Evolutionary conservation across 2,888 invertebrate species (phyloP).

Genomic region (Trissolcus brochymenae): DNA sequence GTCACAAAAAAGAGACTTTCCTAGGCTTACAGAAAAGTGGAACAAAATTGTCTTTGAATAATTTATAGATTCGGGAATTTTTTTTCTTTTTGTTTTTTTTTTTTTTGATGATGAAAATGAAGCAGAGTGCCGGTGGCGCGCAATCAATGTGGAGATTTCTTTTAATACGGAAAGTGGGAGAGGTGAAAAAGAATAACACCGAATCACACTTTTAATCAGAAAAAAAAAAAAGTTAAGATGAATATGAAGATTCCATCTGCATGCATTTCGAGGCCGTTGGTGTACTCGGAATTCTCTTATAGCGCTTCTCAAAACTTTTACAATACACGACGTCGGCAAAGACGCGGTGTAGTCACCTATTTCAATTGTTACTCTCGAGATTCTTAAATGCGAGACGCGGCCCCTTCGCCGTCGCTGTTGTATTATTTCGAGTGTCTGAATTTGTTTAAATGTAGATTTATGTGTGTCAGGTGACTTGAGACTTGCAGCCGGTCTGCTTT

Average conservation of each 20-base stretch:
- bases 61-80: too few relatives aligned
- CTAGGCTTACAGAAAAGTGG: too few relatives aligned
- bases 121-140: too few relatives aligned
- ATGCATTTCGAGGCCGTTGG: constrained; percentile 42
- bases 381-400: too few relatives aligned
- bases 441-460: constrained; percentile 51
- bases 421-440: constrained; percentile 23
- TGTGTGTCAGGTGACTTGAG: constrained; percentile 36
- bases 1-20: too few relatives aligned
- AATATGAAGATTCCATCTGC: constrained; percentile 26
- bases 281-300: constrained; percentile 42
- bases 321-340: constrained; percentile 3
- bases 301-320: constrained; percentile 40
- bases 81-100: too few relatives aligned
- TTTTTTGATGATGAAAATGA: too few relatives aligned
- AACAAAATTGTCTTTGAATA: too few relatives aligned
- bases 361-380: constrained; percentile 39
- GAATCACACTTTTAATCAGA: constrained; percentile 32
- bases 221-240: constrained; percentile 22
- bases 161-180: constrained; percentile 17
- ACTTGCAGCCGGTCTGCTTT: constrained; percentile 22
- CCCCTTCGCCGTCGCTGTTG: too few relatives aligned
- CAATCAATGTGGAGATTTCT: constrained; percentile 2
- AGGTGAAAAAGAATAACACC: constrained; percentile 13
- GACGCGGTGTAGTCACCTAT: constrained; percentile 25